Evolutionary conservation across 2,113 vertebrate genomes (phyloP), one percentile per base, ranked within the genome.

Genomic region (Embiotoca jacksoni): DNA sequence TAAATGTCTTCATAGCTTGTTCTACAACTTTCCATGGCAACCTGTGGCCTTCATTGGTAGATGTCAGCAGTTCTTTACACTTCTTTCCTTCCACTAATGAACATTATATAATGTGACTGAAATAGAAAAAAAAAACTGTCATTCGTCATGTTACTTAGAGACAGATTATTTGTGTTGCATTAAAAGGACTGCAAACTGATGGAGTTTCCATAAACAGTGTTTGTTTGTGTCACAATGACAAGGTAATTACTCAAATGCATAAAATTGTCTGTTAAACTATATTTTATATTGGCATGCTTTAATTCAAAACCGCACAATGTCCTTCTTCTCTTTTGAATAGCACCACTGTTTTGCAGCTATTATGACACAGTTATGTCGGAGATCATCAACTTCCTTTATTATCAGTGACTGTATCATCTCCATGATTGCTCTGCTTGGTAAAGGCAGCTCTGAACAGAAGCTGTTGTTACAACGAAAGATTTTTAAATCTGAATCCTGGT

Each of bases 281-380:
- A 23, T 11, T 33, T 32, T 4, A 33, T 10, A 39, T 9, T 32
- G 32, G 15, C 35, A 23, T 11, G 8, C 31, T 16, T 75, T 30
- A 5, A 46, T 30, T 31, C 32, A 15, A 52, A 37, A 23, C 7
- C 31, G 35, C 9, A 8, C 37, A 35, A 35, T 46, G 35, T 64
- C 10, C 14, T 30, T 65, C 11, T 23, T 16, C 23, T 63, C 23
- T 4, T 37, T 49, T 39, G 14, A 15, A 23, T 30, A 8, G 16
- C 8, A 61, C 44, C 11, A 33, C n/a, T 47, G 72, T 65, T 75
- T 54, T 46, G 31, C 13, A 53, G 9, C 36, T 33, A 16, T 53
- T 16, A 13, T 59, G 58, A 49, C 62, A 74, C 35, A 72, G 49
- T 75, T 82, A 46, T 36, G 44, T 65, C 56, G 35, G 37, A 41